Evolutionary conservation across 2,113 vertebrate species (phyloP), one percentile per base, ranked within the genome.

Genomic region (Pseudolaguvia tuberculata): DNA sequence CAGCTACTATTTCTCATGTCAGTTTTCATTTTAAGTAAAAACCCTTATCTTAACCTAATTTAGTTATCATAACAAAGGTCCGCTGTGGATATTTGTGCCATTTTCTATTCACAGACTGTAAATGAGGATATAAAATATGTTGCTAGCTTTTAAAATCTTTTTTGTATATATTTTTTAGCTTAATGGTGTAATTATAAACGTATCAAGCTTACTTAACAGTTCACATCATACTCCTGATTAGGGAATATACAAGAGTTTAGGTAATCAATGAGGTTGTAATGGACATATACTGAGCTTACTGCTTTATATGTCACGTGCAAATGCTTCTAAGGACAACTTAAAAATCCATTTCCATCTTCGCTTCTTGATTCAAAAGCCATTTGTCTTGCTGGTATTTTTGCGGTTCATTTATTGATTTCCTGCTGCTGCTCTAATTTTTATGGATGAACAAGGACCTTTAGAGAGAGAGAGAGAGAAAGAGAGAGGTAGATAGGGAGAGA

Each of bases 331-430:
- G 78, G 77, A 73, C 63, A 82, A 89, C 82, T 88, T 84, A 82
- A 85, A 85, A 89, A 87, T 86, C 86, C 58, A 88, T 90, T 87
- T 80, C 80, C 79, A 74, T 81, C 87, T 84, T 88, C 83, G 84
- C 72, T 61, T 85, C 82, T 76, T 67, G 66, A 79, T 84, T 82
- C 62, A 31, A 76, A 73, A 80, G 75, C 76, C 82, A 87, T 87
- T 87, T 74, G 57, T 88, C 87, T 88, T 83, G 78, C 79, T 68
- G 69, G 79, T 79, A 84, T 87, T 86, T 81, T 81, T 74, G 73
- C 80, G 78, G 86, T 88, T 86, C 84, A 77, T 63, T 55, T 83
- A 90, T 88, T 18, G 86, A 89, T 88, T 86, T 84, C 71, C 84
- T 78, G 84, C 84, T 81, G 69, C 79, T 79, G 76, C 80, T 79